Evolutionary conservation across 1,140 invertebrate genomes (phyloP).

Genomic region (Coptotermes formosanus): DNA sequence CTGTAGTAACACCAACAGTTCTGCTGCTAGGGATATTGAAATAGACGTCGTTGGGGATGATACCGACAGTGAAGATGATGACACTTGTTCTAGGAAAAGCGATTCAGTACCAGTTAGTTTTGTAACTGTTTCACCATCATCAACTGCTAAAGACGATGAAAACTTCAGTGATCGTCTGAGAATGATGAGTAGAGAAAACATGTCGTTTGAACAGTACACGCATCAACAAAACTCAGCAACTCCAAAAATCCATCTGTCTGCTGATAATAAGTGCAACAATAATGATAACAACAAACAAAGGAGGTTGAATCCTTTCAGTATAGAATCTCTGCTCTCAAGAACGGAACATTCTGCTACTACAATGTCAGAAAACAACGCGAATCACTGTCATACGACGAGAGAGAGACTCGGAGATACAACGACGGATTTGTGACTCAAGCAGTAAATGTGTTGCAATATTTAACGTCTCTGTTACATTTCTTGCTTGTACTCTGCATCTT

Average conservation of each 20-base stretch:
- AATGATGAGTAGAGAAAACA: too few relatives aligned
- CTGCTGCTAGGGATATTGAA: conserved; percentile 49
- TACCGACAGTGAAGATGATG: conserved; percentile 50
- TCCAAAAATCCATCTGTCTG: not conserved
- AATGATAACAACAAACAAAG: not conserved
- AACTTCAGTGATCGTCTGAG: too few relatives aligned
- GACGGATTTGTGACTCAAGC: too few relatives aligned
- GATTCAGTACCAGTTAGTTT: not conserved
- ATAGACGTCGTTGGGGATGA: conserved; percentile 71
- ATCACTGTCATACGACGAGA: not conserved
- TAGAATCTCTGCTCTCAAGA: conserved; percentile 27
- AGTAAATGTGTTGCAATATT: too few relatives aligned
- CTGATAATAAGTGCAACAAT: not conserved
- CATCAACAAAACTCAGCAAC: not conserved
- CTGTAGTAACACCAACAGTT: conserved; percentile 17
- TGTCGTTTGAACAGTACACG: too few relatives aligned
- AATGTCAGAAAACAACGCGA: not conserved
- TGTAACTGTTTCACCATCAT: not conserved
- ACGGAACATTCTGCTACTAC: not conserved
- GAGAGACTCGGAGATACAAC: not conserved
- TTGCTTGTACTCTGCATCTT: too few relatives aligned
- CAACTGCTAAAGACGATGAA: too few relatives aligned
- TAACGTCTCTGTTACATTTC: too few relatives aligned
- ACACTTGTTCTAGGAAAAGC: conserved; percentile 36
- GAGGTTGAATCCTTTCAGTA: conserved; percentile 29